Conservation (phyloP, 2,797 vertebrate species). For the Chelonia mydas region DNA sequence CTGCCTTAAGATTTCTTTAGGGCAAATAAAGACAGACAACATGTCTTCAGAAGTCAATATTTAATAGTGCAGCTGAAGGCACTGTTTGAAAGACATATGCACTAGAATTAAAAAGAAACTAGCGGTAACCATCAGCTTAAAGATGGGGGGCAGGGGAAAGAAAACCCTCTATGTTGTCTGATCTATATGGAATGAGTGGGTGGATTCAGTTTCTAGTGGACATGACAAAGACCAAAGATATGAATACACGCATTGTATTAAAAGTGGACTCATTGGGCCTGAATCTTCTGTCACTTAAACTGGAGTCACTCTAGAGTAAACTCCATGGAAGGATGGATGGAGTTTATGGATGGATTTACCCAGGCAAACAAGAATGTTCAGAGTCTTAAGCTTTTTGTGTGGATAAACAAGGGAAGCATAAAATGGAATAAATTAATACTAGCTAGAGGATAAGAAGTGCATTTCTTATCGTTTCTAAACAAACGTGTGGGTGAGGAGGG, state of each 20-base stretch:
- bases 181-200: neutral
- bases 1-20: constrained; percentile 13
- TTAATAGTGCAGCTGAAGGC: neutral
- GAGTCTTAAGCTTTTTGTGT: neutral
- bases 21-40: constrained; percentile 45
- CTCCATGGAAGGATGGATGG: neutral
- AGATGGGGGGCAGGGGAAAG: neutral
- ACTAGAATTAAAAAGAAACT: constrained; percentile 6
- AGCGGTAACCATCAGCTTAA: neutral
- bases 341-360: rapidly evolving
- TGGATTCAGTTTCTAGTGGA: neutral
- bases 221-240: neutral
- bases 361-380: neutral
- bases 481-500: neutral
- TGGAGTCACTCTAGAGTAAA: neutral
- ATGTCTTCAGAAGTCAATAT: constrained; percentile 41
- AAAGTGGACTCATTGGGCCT: neutral
- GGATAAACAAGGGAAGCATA: neutral
- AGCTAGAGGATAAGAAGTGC: neutral
- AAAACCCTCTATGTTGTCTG: neutral
- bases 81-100: neutral
- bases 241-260: neutral
- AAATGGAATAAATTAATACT: neutral
- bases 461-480: neutral
- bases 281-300: neutral